Percentiles rank a stretch among this genome's conserved stretches.
Evolutionary conservation across 2,797 vertebrate species (phyloP).

Genomic region (Halcyon badia): DNA sequence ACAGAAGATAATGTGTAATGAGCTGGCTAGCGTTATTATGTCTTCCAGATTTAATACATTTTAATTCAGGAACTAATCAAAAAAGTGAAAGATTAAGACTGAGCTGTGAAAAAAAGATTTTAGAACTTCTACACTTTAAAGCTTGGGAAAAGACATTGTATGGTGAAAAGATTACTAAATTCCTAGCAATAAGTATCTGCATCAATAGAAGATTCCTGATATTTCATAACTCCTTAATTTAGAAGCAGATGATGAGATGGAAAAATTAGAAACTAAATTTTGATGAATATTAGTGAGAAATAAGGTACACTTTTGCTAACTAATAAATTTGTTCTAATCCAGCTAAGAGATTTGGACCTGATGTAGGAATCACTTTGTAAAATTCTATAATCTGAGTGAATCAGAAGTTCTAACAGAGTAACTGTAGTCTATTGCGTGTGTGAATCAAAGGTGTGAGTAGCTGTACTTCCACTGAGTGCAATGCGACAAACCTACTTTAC

Average conservation of each 20-base stretch:
- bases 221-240: neutral
- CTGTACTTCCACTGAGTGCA: neutral
- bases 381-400: neutral
- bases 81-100: neutral
- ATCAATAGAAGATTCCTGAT: neutral
- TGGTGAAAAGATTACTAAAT: neutral
- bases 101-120: neutral
- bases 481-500: neutral
- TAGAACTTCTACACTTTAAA: neutral
- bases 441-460: neutral
- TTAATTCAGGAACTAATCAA: neutral
- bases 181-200: neutral
- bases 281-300: neutral
- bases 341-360: neutral
- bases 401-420: neutral
- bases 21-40: neutral
- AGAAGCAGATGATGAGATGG: neutral
- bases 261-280: neutral
- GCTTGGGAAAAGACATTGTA: neutral
- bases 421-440: neutral
- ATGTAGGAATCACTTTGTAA: neutral
- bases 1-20: neutral
- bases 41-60: neutral
- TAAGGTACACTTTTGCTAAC: neutral
- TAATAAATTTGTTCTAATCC: neutral